Conservation (phyloP, 2,797 vertebrate species). For the Halcyon chelicuti region DNA sequence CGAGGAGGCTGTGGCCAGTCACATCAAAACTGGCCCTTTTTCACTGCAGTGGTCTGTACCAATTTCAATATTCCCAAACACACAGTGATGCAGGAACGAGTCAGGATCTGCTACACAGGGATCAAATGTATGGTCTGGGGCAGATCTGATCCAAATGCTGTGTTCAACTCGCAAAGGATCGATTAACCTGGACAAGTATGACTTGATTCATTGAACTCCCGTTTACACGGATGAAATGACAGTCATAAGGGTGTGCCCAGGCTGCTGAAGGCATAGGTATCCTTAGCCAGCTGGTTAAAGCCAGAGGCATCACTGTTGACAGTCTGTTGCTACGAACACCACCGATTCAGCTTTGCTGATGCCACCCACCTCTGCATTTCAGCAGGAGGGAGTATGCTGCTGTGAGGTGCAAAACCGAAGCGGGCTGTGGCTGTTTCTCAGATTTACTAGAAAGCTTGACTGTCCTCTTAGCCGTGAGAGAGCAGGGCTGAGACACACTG, state of each 20-base stretch:
- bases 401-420: fast-evolving
- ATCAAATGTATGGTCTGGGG: fast-evolving
- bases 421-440: neutral
- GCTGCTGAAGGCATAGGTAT: neutral
- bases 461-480: neutral
- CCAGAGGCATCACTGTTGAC: neutral
- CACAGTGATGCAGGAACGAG: fast-evolving
- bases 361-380: neutral
- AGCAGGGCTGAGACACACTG: neutral
- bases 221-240: neutral
- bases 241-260: neutral
- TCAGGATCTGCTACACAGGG: neutral
- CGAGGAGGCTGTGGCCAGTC: neutral
- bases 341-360: fast-evolving
- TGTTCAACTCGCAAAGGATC: neutral
- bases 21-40: neutral
- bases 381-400: neutral
- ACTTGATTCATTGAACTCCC: neutral
- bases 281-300: neutral
- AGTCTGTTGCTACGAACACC: neutral
- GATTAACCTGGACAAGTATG: neutral
- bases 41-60: no score
- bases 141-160: neutral
- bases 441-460: neutral
- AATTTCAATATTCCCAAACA: neutral